Base-by-base conservation (phyloP, 2,797 vertebrate genomes). In the Tragopan temminckii region DNA sequence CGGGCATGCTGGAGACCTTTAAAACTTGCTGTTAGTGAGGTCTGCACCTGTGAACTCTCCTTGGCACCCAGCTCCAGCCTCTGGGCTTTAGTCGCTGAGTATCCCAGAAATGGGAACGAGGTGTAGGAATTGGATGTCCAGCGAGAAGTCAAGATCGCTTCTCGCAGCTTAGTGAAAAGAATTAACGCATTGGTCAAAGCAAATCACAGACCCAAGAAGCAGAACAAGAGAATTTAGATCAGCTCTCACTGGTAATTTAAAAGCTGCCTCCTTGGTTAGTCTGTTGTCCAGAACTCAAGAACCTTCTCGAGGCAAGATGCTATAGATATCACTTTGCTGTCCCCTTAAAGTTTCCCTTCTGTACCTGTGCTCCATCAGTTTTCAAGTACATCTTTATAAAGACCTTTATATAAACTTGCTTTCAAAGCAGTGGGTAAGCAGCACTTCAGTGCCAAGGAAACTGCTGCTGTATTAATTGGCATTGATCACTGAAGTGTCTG, bases 161-260 rank as follows among this genome's bases (percentile, higher is more conserved):
- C 35, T 29, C 48, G 27, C 78, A 70, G 62, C n/a, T 33, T 36
- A 68, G 53, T 80, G 86, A 83, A 89, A 90, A 93, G 63, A 81
- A 48, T 80, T 83, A 95, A 86, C 80, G 77, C 83, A n/a, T 45
- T 19, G 5, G 66, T 76, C 58, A 90, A 91, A 94, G 93, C 55
- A 95, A 88, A 92, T 95, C 75, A 80, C 93, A 94, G 58, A 80
- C 45, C 35, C 57, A 57, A 42, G 59, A 93, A 75, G 29, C 80
- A 33, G 50, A 87, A 74, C 33, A 38, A 55, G 59, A 80, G 52
- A 80, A 42, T 50, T 90, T 59, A 20, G 0, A 77, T 90, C 17
- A 43, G 8, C 25, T 66, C 55, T 48, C 20, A 14, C 11, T 33
- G 23, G 62, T 4, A 29, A 67, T 69, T 18, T 14, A 9, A 2